Percentiles rank a stretch among this genome's conserved stretches.
phyloP scores from a whole-genome alignment of 2,888 invertebrate genomes.

The Philonicus albiceps region DNA sequence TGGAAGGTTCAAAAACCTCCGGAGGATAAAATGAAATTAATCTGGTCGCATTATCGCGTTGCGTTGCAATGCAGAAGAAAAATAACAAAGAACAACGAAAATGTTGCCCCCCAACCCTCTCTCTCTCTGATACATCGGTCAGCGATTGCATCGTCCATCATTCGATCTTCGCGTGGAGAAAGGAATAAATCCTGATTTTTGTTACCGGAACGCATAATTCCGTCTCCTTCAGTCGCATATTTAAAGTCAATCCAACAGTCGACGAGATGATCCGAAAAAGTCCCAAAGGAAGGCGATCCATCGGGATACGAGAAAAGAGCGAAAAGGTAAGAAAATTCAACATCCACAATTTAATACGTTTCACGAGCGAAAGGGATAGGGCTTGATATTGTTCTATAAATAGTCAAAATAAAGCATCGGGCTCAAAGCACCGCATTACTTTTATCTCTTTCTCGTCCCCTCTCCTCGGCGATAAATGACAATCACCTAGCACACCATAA shows the following conservation, averaged over 20 bases:
- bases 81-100: slow-evolving; percentile 37
- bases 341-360: neutral
- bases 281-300: neutral
- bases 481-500: slow-evolving; percentile 51
- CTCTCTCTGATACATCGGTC: too few relatives aligned
- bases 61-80: too few relatives aligned
- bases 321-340: neutral
- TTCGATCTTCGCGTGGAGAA: slow-evolving; percentile 2
- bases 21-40: neutral
- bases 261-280: neutral
- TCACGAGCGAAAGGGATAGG: slow-evolving; percentile 29
- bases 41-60: neutral
- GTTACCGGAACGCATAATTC: neutral
- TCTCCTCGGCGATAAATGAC: slow-evolving; percentile 47
- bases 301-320: neutral
- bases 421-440: slow-evolving; percentile 46
- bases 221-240: slow-evolving; percentile 2
- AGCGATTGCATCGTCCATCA: neutral
- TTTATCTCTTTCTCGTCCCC: slow-evolving; percentile 48
- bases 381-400: slow-evolving; percentile 39
- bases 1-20: slow-evolving; percentile 46
- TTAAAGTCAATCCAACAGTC: slow-evolving; percentile 2
- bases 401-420: slow-evolving; percentile 46
- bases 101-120: too few relatives aligned
- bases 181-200: neutral